Evolutionary conservation across 1,140 invertebrate genomes (phyloP).

Genomic region (Drosophila tristis): DNA sequence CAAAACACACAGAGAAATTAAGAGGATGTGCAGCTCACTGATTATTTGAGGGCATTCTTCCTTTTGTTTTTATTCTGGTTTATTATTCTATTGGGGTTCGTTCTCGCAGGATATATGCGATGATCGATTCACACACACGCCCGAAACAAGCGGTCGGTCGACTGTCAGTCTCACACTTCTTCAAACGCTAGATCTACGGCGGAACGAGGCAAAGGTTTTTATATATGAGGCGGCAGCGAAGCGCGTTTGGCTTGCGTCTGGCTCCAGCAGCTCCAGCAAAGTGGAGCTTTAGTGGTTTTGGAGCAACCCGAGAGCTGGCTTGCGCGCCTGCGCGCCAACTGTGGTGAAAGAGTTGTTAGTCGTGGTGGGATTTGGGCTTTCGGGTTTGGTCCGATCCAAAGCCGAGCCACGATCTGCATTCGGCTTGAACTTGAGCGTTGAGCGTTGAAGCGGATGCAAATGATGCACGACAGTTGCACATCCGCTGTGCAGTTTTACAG

Average conservation of each 20-base stretch:
- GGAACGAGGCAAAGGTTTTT: slow-evolving; percentile 7
- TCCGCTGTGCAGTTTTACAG: slow-evolving; percentile 39
- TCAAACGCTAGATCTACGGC: too few species aligned
- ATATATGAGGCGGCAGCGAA: slow-evolving; percentile 40
- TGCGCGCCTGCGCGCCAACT: slow-evolving; percentile 41
- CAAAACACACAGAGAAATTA: too few species aligned
- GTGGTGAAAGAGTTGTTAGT: slow-evolving; percentile 14
- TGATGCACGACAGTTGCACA: slow-evolving; percentile 18
- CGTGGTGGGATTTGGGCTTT: too few species aligned
- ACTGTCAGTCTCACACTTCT: too few species aligned
- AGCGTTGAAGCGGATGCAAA: slow-evolving; percentile 1
- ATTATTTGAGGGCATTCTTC: not conserved
- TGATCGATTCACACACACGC: slow-evolving; percentile 19
- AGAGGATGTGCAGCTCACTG: too few species aligned
- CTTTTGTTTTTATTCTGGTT: slow-evolving; percentile 5
- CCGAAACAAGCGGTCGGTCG: slow-evolving; percentile 1
- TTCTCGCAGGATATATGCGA: slow-evolving; percentile 37
- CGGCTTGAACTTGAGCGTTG: slow-evolving; percentile 58
- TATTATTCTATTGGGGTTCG: not conserved
- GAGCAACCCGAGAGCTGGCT: slow-evolving; percentile 27
- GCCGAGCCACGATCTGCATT: not conserved
- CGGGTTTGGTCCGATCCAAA: too few species aligned
- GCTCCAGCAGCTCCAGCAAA: slow-evolving; percentile 75
- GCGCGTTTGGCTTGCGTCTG: slow-evolving; percentile 76
- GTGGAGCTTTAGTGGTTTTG: slow-evolving; percentile 48